Percentiles rank a stretch among this genome's conserved stretches.
Evolutionary conservation across 2,888 invertebrate species (phyloP).

Genomic region (Ptilodon capucinus): DNA sequence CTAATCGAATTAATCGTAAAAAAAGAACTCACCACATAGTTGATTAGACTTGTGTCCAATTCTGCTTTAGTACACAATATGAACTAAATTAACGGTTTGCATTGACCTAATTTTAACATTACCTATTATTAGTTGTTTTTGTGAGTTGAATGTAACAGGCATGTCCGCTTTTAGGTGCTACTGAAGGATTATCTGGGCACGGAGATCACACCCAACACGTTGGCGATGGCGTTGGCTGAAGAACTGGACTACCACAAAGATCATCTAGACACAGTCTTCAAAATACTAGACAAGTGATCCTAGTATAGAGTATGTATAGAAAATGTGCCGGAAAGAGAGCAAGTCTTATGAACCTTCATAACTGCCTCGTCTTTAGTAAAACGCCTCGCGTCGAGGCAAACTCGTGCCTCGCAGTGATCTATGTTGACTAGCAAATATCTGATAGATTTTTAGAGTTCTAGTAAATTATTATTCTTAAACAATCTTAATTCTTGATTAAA

Average conservation of each 20-base stretch:
- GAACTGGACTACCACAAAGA: conserved; percentile 87
- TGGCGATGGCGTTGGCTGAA: conserved; percentile 91
- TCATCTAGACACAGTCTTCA: conserved; percentile 63
- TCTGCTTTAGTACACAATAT: too few relatives aligned
- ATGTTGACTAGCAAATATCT: too few relatives aligned
- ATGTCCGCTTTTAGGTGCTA: conserved; percentile 78
- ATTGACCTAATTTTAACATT: too few relatives aligned
- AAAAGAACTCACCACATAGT: too few relatives aligned
- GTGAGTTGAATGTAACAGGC: too few relatives aligned
- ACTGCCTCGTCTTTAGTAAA: not conserved
- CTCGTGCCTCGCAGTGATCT: not conserved
- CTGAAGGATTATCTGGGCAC: conserved; percentile 90
- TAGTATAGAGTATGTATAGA: not conserved
- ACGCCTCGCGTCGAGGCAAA: not conserved
- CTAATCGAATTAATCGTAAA: too few relatives aligned
- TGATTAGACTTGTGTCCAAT: too few relatives aligned
- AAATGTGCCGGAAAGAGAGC: not conserved
- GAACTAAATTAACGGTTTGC: too few relatives aligned
- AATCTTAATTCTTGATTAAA: too few relatives aligned
- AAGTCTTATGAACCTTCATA: not conserved
- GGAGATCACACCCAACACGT: conserved; percentile 87
- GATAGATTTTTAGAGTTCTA: not conserved
- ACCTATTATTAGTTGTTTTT: too few relatives aligned
- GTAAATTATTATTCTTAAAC: too few relatives aligned
- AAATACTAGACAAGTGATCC: conserved; percentile 53